phyloP scores from a whole-genome alignment of 2,797 vertebrate genomes.

The Rhabdophis nuchalis region DNA sequence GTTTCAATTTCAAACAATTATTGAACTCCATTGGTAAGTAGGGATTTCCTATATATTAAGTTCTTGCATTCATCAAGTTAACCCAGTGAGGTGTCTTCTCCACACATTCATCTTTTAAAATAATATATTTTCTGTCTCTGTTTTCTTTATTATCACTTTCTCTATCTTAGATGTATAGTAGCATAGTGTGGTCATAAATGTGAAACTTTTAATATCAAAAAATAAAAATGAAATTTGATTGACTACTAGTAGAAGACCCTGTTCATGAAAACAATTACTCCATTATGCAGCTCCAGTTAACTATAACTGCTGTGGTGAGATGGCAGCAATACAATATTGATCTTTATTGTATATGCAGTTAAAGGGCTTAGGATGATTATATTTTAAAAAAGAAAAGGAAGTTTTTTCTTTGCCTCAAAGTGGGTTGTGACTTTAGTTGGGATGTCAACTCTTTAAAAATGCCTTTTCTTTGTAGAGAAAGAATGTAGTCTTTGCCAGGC shows the following conservation, averaged over 20 bases:
- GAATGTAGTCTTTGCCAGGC: not conserved
- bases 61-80: constrained; percentile 12
- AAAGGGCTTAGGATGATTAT: constrained; percentile 30
- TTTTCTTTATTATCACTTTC: constrained; percentile 47
- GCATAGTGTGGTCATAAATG: constrained; percentile 34
- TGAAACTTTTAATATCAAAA: constrained; percentile 54
- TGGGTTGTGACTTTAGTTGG: constrained; percentile 23
- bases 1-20: not conserved
- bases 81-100: constrained; percentile 30
- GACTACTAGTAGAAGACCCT: constrained; percentile 42
- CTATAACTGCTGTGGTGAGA: constrained; percentile 39
- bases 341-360: constrained; percentile 42
- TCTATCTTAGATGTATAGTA: constrained; percentile 47
- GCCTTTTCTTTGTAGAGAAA: not conserved
- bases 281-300: constrained; percentile 42
- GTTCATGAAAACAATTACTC: constrained; percentile 45
- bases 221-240: constrained; percentile 64
- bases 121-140: constrained; percentile 24
- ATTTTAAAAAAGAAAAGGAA: constrained; percentile 48
- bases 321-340: constrained; percentile 39
- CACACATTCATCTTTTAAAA: constrained; percentile 31
- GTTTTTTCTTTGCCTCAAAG: constrained; percentile 40
- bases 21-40: not conserved
- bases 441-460: not conserved
- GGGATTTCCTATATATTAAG: not conserved